Evolutionary conservation across 1,140 invertebrate species (phyloP).

Genomic region (Bradysia coprophila): DNA sequence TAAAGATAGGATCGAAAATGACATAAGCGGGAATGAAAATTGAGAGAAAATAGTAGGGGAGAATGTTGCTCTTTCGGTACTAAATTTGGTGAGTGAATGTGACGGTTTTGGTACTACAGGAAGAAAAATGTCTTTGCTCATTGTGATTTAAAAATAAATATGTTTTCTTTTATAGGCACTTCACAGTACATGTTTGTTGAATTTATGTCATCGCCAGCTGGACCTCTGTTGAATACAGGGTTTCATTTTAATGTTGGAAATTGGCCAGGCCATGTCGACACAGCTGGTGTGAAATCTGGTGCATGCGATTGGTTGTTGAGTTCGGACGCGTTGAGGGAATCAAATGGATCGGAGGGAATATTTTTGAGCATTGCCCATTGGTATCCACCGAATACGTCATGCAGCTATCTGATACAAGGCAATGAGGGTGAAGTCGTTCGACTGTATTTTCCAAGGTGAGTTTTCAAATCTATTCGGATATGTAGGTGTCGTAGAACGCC

Average conservation of each 20-base stretch:
- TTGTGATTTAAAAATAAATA: too few relatives aligned
- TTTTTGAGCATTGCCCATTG: conserved; percentile 80
- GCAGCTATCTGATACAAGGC: conserved; percentile 74
- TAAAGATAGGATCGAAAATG: too few relatives aligned
- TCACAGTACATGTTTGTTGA: conserved; percentile 78
- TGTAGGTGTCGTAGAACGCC: too few relatives aligned
- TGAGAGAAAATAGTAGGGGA: too few relatives aligned
- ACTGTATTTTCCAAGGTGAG: conserved; percentile 67
- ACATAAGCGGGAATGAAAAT: too few relatives aligned
- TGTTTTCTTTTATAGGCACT: conserved; percentile 32
- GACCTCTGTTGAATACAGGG: conserved; percentile 72
- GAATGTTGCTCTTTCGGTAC: too few relatives aligned
- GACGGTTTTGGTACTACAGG: too few relatives aligned
- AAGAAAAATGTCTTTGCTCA: too few relatives aligned
- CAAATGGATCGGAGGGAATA: conserved; percentile 63
- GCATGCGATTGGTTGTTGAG: conserved; percentile 75
- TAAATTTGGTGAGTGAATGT: too few relatives aligned
- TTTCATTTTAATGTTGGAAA: conserved; percentile 88
- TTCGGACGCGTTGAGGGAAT: conserved; percentile 52
- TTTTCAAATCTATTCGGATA: too few relatives aligned
- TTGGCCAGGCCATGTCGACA: conserved; percentile 79
- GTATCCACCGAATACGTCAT: conserved; percentile 81
- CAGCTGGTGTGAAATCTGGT: conserved; percentile 61
- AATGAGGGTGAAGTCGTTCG: conserved; percentile 65
- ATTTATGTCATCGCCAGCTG: conserved; percentile 75